phyloP scores from a whole-genome alignment of 2,113 vertebrate genomes.

The Crotalus horridus region DNA sequence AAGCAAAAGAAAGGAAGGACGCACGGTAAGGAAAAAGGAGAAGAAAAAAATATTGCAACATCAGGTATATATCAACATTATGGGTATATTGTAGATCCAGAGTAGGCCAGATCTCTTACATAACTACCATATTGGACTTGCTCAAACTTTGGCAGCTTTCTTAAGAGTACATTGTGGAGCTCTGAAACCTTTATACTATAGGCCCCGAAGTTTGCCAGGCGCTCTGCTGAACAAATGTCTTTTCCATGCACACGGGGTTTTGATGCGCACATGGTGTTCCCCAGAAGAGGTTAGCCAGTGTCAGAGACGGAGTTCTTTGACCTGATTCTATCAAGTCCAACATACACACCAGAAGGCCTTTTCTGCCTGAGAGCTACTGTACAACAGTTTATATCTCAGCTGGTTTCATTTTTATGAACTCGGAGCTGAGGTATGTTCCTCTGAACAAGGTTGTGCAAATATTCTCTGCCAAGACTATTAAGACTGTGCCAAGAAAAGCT shows the following conservation, averaged over 20 bases:
- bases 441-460: not conserved
- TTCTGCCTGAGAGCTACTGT: not conserved
- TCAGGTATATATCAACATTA: not conserved
- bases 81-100: not conserved
- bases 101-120: not conserved
- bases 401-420: not conserved
- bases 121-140: not conserved
- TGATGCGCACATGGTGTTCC: not conserved
- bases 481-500: not conserved
- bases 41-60: not conserved
- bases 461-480: not conserved
- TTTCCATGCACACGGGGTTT: not conserved
- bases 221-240: not conserved
- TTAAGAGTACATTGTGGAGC: not conserved
- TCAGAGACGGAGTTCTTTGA: not conserved
- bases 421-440: not conserved
- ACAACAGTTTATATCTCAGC: not conserved
- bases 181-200: not conserved
- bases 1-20: not conserved
- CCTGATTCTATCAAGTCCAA: not conserved
- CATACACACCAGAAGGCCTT: not conserved
- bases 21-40: not conserved
- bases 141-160: not conserved
- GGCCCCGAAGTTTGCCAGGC: not conserved
- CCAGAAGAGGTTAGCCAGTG: not conserved